Conservation (phyloP, 2,797 vertebrate species). For the Lycodopsis pacificus region DNA sequence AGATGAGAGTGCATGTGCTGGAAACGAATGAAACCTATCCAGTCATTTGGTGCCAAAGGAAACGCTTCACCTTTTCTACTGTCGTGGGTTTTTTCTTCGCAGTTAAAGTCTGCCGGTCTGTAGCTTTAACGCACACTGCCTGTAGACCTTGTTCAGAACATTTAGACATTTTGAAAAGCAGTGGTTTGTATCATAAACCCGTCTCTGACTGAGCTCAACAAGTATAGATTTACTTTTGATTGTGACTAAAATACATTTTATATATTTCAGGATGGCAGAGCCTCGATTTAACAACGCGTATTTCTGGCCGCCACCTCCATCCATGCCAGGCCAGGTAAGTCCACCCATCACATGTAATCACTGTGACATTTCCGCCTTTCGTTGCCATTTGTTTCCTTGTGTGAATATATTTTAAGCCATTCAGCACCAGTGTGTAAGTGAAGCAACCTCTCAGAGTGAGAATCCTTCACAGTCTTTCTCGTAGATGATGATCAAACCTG, state of each 20-base stretch:
- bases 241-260: conserved; percentile 6
- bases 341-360: conserved; percentile 6
- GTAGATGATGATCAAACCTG: not conserved
- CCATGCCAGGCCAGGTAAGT: conserved; percentile 98
- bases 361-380: conserved; percentile 25
- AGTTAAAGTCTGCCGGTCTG: not conserved
- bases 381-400: conserved; percentile 63
- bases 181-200: not conserved
- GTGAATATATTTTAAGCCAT: conserved; percentile 71
- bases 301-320: conserved; percentile 97
- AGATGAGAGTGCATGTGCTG: not conserved
- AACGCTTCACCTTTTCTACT: not conserved
- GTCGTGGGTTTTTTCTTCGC: not conserved
- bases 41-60: not conserved
- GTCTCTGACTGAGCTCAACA: not conserved
- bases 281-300: conserved; percentile 99
- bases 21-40: not conserved
- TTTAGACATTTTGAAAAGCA: not conserved
- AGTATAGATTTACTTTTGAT: conserved; percentile 12
- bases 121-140: not conserved
- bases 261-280: conserved; percentile 93
- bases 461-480: not conserved
- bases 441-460: not conserved
- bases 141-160: not conserved
- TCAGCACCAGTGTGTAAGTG: conserved; percentile 24